These are phyloP conservation scores for Trichopoda pennipes DNA, from an alignment of 2,888 invertebrate species.

Conservation along the genomic window DNA sequence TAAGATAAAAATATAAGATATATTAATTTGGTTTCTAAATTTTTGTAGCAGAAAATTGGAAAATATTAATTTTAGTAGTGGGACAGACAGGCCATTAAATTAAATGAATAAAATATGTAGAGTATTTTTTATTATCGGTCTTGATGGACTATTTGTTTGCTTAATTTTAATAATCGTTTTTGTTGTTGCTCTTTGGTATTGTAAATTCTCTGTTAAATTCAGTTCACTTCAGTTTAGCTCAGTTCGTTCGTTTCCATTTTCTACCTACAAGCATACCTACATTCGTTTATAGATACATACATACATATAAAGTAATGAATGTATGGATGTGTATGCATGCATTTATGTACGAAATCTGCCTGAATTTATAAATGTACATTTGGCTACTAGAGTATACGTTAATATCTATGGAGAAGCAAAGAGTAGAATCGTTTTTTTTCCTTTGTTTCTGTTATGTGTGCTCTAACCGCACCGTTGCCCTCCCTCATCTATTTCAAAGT, in stretches of 20 bases:
- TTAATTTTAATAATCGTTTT: conserved; percentile 24
- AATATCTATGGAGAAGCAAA: background rate
- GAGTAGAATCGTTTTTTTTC: conserved; percentile 22
- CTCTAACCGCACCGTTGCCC: conserved; percentile 46
- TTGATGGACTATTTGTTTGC: conserved; percentile 37
- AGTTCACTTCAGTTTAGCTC: conserved; percentile 65
- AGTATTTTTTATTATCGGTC: conserved; percentile 40
- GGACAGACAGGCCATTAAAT: too few species aligned
- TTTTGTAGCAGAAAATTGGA: too few species aligned
- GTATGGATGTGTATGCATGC: background rate
- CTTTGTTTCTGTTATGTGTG: conserved; percentile 38
- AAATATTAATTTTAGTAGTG: too few species aligned
- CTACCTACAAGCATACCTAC: conserved; percentile 1
- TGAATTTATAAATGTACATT: conserved; percentile 24
- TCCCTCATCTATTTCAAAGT: conserved; percentile 30
- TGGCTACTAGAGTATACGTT: background rate
- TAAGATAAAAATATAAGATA: too few species aligned
- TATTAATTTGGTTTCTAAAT: too few species aligned
- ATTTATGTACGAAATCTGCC: background rate
- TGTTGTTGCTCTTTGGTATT: conserved; percentile 28
- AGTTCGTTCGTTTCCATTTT: conserved; percentile 58
- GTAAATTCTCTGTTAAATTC: conserved; percentile 58
- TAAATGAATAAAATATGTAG: too few species aligned
- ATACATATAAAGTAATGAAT: background rate
- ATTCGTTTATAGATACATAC: background rate